These are phyloP conservation scores for Ochlodes sylvanus DNA, from an alignment of 2,888 invertebrate species.

Conservation along the genomic window DNA sequence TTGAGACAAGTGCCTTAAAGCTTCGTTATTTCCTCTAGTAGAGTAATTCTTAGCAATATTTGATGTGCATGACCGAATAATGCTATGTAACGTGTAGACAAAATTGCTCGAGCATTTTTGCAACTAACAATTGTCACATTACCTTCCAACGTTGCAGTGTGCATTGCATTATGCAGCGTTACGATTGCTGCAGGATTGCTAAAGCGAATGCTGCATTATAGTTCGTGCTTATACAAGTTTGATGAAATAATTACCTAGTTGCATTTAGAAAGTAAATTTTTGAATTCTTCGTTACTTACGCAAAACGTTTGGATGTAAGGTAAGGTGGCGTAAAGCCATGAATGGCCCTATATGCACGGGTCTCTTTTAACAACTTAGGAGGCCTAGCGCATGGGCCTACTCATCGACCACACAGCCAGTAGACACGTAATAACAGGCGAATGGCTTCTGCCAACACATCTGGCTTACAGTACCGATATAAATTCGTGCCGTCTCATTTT, in stretches of 20 bases:
- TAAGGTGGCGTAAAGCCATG: too few species aligned
- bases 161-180: slow-evolving; percentile 28
- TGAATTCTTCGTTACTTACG: not conserved
- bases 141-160: slow-evolving; percentile 22
- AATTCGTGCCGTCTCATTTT: too few species aligned
- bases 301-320: too few species aligned
- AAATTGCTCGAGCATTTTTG: slow-evolving; percentile 34
- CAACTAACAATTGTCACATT: slow-evolving; percentile 33
- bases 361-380: too few species aligned
- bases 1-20: slow-evolving; percentile 11
- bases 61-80: slow-evolving; percentile 31
- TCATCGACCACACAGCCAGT: too few species aligned
- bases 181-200: slow-evolving; percentile 14
- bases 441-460: too few species aligned
- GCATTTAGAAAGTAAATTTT: slow-evolving; percentile 9
- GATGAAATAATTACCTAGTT: slow-evolving; percentile 15
- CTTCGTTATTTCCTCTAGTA: slow-evolving; percentile 2
- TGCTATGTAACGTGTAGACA: slow-evolving; percentile 18
- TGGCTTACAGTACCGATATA: too few species aligned
- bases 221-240: slow-evolving; percentile 21
- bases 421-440: too few species aligned
- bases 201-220: slow-evolving; percentile 1
- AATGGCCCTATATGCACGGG: too few species aligned
- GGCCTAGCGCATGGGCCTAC: too few species aligned
- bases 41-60: slow-evolving; percentile 15